Evolutionary conservation across 1,140 invertebrate genomes (phyloP).

Genomic region (Dinothrombium tinctorium): DNA sequence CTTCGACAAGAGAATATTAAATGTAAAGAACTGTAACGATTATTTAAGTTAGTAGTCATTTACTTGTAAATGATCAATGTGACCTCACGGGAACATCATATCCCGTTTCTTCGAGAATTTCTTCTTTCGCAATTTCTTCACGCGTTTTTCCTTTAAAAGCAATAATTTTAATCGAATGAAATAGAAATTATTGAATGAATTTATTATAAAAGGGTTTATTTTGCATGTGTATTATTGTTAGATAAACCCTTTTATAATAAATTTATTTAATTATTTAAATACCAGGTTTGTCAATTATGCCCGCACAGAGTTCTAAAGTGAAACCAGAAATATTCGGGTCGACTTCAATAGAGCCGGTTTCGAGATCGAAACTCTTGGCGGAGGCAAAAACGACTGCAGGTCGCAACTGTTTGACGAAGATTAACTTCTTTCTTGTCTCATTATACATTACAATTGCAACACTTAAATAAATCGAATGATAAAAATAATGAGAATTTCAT

Average conservation of each 20-base stretch:
- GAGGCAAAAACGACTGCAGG: slow-evolving; percentile 26
- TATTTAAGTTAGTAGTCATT: background rate
- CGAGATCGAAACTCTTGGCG: slow-evolving; percentile 33
- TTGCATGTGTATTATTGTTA: background rate
- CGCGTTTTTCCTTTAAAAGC: slow-evolving; percentile 26
- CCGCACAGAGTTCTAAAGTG: slow-evolving; percentile 63
- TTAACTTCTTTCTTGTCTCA: slow-evolving; percentile 39
- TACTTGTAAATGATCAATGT: slow-evolving; percentile 13
- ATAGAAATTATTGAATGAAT: background rate
- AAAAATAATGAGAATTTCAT: background rate
- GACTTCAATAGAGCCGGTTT: background rate
- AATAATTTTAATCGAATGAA: background rate
- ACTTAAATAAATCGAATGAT: background rate
- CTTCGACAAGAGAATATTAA: slow-evolving; percentile 23
- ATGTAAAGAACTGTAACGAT: slow-evolving; percentile 12
- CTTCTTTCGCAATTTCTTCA: slow-evolving; percentile 56
- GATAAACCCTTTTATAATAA: too few relatives aligned
- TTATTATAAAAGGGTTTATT: background rate
- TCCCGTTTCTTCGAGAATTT: slow-evolving; percentile 81
- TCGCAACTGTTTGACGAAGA: slow-evolving; percentile 77
- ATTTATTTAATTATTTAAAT: background rate
- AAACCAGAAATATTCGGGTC: slow-evolving; percentile 1
- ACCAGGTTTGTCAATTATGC: slow-evolving; percentile 58
- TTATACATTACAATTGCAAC: slow-evolving; percentile 68
- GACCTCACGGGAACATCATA: slow-evolving; percentile 44